Evolutionary conservation across 2,888 invertebrate genomes (phyloP).

Genomic region (Hyposoter didymator): DNA sequence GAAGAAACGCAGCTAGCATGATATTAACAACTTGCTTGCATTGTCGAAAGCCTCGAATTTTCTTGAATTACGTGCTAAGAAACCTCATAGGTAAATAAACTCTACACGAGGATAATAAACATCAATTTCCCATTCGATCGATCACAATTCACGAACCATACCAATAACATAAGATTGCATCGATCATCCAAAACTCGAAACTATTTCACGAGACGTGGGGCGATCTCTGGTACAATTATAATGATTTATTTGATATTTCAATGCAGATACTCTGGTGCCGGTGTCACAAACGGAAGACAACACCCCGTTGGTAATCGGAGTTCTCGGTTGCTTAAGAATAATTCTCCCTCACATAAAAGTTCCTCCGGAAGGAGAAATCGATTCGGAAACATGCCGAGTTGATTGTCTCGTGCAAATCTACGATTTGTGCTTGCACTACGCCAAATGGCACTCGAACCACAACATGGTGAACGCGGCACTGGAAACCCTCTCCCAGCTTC

Average conservation of each 20-base stretch:
- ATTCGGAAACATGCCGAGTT: conserved; percentile 71
- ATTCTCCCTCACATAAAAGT: conserved; percentile 86
- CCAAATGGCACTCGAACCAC: conserved; percentile 90
- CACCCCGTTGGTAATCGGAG: conserved; percentile 87
- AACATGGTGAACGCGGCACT: conserved; percentile 95
- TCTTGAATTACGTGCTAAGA: conserved; percentile 89
- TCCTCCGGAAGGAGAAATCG: conserved; percentile 68
- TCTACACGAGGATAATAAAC: conserved; percentile 16
- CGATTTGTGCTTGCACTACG: conserved; percentile 90
- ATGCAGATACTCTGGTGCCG: conserved; percentile 71
- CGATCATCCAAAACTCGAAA: background rate
- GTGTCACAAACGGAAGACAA: conserved; percentile 70
- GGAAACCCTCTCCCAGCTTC: conserved; percentile 87
- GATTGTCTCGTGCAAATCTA: conserved; percentile 87
- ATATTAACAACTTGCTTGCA: conserved; percentile 92
- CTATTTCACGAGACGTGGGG: background rate
- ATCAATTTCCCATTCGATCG: background rate
- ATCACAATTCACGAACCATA: background rate
- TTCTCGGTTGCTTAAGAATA: conserved; percentile 88
- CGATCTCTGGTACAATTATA: background rate
- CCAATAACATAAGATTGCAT: background rate
- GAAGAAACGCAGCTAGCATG: conserved; percentile 93
- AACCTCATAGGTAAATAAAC: conserved; percentile 85
- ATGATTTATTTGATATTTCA: background rate
- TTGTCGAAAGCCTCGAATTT: conserved; percentile 88